Evolutionary conservation across 2,113 vertebrate genomes (phyloP).

Genomic region (Brachyistius frenatus): DNA sequence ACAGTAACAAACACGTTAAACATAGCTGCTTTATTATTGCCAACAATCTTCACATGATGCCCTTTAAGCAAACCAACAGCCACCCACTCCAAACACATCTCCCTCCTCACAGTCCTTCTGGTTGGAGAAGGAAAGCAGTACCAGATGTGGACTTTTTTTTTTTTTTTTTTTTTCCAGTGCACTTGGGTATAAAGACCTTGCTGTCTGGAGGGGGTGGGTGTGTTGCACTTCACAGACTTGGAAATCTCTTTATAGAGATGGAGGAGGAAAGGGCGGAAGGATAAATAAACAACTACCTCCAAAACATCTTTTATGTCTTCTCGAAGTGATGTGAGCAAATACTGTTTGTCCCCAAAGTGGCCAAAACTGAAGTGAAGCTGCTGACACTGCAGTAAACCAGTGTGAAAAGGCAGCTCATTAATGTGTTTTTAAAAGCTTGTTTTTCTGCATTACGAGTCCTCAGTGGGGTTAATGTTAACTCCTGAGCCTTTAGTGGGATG

Average conservation of each 20-base stretch:
- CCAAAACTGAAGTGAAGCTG: slow-evolving; percentile 26
- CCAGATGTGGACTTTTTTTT: slow-evolving; percentile 75
- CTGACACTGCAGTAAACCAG: slow-evolving; percentile 12
- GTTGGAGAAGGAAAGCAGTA: slow-evolving; percentile 73
- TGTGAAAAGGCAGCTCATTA: background rate
- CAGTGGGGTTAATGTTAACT: background rate
- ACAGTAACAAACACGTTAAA: background rate
- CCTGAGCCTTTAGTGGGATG: background rate
- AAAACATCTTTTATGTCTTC: slow-evolving; percentile 66
- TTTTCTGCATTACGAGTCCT: background rate
- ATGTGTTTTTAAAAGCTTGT: background rate
- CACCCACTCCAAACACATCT: slow-evolving; percentile 15
- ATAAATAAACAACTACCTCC: slow-evolving; percentile 61
- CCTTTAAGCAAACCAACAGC: slow-evolving; percentile 35
- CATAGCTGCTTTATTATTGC: slow-evolving; percentile 25
- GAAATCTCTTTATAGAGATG: slow-evolving; percentile 69
- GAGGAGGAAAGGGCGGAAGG: slow-evolving; percentile 64
- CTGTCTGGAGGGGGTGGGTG: slow-evolving; percentile 68
- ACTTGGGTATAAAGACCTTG: slow-evolving; percentile 69
- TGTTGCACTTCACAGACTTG: slow-evolving; percentile 75
- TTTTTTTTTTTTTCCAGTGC: slow-evolving; percentile 1
- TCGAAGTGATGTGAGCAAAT: slow-evolving; percentile 63
- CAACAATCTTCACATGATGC: slow-evolving; percentile 45
- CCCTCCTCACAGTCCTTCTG: slow-evolving; percentile 60
- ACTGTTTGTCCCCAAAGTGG: slow-evolving; percentile 44